Conservation (phyloP, 2,797 vertebrate species). For the Sternarchorhynchus goeldii region DNA sequence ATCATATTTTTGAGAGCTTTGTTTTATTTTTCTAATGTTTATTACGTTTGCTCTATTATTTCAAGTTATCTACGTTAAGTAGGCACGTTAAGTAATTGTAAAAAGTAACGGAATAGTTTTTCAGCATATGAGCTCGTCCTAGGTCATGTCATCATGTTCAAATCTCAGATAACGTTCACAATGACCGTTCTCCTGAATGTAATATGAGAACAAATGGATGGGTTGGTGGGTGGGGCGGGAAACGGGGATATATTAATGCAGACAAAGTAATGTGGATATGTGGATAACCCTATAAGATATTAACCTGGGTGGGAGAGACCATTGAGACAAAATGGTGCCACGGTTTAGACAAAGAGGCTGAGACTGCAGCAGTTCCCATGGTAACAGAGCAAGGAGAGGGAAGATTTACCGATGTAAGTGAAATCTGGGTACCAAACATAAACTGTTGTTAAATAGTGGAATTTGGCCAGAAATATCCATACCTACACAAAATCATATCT, state of each 20-base stretch:
- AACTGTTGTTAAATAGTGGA: not conserved
- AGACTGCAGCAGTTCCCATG: slow-evolving; percentile 81
- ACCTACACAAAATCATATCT: not conserved
- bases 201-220: slow-evolving; percentile 33
- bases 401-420: not conserved
- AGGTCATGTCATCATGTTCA: no score
- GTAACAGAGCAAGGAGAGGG: slow-evolving; percentile 71
- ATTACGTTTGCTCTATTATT: no score
- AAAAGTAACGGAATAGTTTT: no score
- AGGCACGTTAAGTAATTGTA: no score
- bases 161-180: no score
- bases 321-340: slow-evolving; percentile 59
- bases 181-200: slow-evolving; percentile 3
- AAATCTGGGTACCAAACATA: slow-evolving; percentile 9
- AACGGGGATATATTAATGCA: slow-evolving; percentile 18
- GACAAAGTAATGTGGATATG: slow-evolving; percentile 45
- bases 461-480: not conserved
- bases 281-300: slow-evolving; percentile 36
- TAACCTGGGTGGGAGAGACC: slow-evolving; percentile 57
- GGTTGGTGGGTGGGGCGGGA: slow-evolving; percentile 1
- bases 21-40: no score
- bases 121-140: no score
- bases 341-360: slow-evolving; percentile 59
- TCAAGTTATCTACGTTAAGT: no score
- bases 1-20: no score